Percentiles rank a stretch among this genome's conserved stretches.
phyloP scores from a whole-genome alignment of 2,888 invertebrate genomes.

The Chorisops tibialis region DNA sequence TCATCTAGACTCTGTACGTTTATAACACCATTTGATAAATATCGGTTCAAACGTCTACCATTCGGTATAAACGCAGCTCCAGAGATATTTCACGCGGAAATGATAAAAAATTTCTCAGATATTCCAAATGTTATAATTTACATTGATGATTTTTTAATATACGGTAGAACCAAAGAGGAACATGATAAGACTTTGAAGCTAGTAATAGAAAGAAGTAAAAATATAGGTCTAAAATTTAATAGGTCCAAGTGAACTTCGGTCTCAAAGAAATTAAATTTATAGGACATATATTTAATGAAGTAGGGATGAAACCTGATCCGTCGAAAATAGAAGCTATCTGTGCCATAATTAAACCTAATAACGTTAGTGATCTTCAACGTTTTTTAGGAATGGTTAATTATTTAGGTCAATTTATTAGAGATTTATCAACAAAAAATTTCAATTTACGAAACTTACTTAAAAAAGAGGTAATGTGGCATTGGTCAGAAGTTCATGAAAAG shows the following conservation, averaged over 20 bases:
- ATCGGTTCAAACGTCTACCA: conserved; percentile 33
- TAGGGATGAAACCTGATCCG: no score
- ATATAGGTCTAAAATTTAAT: no score
- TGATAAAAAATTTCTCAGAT: no score
- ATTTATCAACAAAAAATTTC: neutral
- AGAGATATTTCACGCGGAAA: conserved; percentile 32
- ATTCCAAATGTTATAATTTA: no score
- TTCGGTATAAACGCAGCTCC: conserved; percentile 32
- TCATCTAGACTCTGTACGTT: conserved; percentile 36
- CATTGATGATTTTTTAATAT: neutral
- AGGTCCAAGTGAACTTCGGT: neutral
- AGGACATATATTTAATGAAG: no score
- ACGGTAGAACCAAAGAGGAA: neutral
- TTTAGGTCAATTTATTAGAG: no score
- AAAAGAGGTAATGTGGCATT: no score
- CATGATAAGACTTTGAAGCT: neutral
- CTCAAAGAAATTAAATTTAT: neutral
- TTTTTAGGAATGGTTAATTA: no score
- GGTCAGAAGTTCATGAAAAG: conserved; percentile 23
- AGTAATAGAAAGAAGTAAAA: neutral
- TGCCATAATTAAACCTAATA: conserved; percentile 27
- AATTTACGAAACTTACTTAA: conserved; percentile 28
- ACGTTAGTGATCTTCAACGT: no score
- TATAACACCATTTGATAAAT: conserved; percentile 36
- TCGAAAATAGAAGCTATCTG: no score